Evolutionary conservation across 2,888 invertebrate species (phyloP).

Genomic region (Euproctis similis): DNA sequence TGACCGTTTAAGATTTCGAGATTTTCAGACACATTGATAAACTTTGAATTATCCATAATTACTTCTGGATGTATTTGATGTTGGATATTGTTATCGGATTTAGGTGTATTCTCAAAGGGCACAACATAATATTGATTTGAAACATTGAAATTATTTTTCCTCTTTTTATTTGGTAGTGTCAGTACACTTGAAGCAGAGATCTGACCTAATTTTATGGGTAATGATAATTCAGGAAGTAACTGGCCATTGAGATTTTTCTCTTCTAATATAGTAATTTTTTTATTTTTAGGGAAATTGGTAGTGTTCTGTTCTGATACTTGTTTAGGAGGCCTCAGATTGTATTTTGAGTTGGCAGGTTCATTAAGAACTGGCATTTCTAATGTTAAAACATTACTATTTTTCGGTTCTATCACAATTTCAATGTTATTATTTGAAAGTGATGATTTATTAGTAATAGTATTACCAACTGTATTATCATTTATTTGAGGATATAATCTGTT

Average conservation of each 20-base stretch:
- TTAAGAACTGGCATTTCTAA: background rate
- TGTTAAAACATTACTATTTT: background rate
- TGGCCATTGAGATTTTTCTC: constrained; percentile 46
- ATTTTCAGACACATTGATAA: background rate
- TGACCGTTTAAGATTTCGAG: no score
- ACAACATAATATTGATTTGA: no score
- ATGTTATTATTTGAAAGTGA: background rate
- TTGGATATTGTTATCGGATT: no score
- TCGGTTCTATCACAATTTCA: background rate
- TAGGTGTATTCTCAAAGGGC: no score
- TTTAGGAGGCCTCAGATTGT: background rate
- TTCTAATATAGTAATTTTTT: constrained; percentile 50
- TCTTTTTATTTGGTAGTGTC: constrained; percentile 25
- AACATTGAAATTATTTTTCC: no score
- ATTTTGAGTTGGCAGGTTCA: background rate
- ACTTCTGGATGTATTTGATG: no score
- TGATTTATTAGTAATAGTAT: constrained; percentile 2
- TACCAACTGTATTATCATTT: constrained; percentile 4
- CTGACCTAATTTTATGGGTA: constrained; percentile 29
- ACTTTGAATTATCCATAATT: background rate
- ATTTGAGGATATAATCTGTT: no score
- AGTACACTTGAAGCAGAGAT: constrained; percentile 41
- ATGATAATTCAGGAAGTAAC: constrained; percentile 10
- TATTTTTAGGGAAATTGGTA: constrained; percentile 8
- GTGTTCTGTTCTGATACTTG: background rate